phyloP scores from a whole-genome alignment of 2,888 invertebrate species.

The Allolobophora icterica region DNA sequence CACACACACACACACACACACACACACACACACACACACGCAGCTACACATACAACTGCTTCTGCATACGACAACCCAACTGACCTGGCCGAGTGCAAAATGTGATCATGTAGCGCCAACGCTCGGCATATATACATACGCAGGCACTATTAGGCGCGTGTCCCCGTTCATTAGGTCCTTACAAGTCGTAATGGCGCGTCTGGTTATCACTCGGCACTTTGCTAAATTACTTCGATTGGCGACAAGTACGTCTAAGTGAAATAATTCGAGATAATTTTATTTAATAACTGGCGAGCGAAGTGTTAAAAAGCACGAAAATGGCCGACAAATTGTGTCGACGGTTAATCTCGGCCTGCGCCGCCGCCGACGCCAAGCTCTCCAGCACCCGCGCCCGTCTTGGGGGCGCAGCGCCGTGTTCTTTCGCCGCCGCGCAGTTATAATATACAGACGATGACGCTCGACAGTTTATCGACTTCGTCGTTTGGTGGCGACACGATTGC shows the following conservation, averaged over 20 bases:
- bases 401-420: neutral
- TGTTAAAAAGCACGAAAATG: conserved; percentile 28
- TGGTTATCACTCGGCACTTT: neutral
- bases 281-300: conserved; percentile 34
- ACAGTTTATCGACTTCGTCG: conserved; percentile 5
- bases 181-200: conserved; percentile 8
- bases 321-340: conserved; percentile 22
- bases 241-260: conserved; percentile 39
- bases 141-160: neutral
- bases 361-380: neutral
- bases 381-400: neutral
- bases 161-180: conserved; percentile 19
- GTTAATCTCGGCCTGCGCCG: neutral
- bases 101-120: neutral
- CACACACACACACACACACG: too few species aligned
- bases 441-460: neutral
- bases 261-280: conserved; percentile 42
- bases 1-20: neutral
- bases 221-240: conserved; percentile 30
- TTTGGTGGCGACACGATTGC: conserved; percentile 22
- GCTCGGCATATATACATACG: neutral
- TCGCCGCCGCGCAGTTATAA: neutral
- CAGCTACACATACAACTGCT: neutral
- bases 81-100: neutral
- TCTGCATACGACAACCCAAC: neutral